These are phyloP conservation scores for Acholoe squamosa DNA, from an alignment of 2,888 invertebrate species.

Conservation along the genomic window DNA sequence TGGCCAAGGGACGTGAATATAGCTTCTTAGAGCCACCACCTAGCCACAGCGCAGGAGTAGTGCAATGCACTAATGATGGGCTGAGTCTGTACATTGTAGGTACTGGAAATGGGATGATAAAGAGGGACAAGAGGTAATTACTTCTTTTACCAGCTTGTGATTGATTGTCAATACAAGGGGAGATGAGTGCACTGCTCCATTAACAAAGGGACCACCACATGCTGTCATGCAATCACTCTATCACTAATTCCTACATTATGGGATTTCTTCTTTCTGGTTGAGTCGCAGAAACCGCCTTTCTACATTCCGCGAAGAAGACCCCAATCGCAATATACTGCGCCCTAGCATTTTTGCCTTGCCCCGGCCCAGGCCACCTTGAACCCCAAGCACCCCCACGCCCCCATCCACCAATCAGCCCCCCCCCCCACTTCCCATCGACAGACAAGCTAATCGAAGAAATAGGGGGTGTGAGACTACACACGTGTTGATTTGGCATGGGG, in stretches of 20 bases:
- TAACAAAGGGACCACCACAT: not conserved
- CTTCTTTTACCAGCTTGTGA: not conserved
- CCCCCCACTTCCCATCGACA: not conserved
- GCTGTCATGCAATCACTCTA: conserved; percentile 17
- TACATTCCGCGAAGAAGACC: not conserved
- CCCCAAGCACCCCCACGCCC: not conserved
- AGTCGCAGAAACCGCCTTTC: not conserved
- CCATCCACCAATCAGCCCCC: not conserved
- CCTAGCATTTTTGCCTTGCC: not conserved
- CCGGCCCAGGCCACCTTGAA: not conserved
- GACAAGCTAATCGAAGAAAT: conserved; percentile 45
- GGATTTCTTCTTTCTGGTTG: not conserved
- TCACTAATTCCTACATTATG: not conserved
- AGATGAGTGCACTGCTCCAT: conserved; percentile 26
- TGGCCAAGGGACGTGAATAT: no score
- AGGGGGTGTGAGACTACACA: conserved; percentile 1
- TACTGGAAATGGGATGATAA: not conserved
- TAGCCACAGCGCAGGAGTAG: not conserved
- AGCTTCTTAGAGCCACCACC: not conserved
- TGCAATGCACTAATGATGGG: not conserved
- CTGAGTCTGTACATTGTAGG: not conserved
- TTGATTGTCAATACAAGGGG: conserved; percentile 33
- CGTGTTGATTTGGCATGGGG: conserved; percentile 53
- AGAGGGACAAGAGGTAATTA: conserved; percentile 7
- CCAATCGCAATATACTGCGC: not conserved